phyloP scores from a whole-genome alignment of 2,888 invertebrate genomes.

The Allophyes oxyacanthae region DNA sequence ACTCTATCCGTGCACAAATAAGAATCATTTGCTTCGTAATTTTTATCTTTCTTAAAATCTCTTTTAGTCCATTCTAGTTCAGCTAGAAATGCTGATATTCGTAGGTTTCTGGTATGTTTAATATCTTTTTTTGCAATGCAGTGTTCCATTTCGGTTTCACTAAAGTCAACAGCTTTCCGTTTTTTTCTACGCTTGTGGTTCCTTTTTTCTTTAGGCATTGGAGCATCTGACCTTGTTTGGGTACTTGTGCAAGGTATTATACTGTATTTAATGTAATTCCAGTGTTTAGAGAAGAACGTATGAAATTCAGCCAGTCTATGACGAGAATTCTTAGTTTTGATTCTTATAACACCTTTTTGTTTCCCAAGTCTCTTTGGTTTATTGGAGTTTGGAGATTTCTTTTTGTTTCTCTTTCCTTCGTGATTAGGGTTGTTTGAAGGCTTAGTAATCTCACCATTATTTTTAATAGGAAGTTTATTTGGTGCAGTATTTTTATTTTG shows the following conservation, averaged over 20 bases:
- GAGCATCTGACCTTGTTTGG: constrained; percentile 27
- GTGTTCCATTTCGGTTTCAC: constrained; percentile 9
- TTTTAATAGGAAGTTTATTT: constrained; percentile 16
- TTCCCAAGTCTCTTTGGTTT: constrained; percentile 24
- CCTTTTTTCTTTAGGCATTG: constrained; percentile 37
- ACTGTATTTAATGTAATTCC: constrained; percentile 51
- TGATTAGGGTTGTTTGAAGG: constrained; percentile 19
- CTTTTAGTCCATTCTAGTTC: constrained; percentile 63
- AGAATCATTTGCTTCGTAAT: constrained; percentile 11
- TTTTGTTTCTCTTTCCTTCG: constrained; percentile 22
- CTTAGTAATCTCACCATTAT: constrained; percentile 11
- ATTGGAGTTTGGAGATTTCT: constrained; percentile 10
- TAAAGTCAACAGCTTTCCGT: constrained; percentile 10
- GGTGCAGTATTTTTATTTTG: constrained; percentile 13
- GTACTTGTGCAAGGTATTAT: constrained; percentile 34
- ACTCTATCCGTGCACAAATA: not conserved
- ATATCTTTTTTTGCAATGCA: constrained; percentile 48
- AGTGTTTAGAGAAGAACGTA: constrained; percentile 50
- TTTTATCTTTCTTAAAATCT: constrained; percentile 29
- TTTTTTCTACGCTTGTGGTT: constrained; percentile 74
- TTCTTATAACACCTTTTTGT: constrained; percentile 18
- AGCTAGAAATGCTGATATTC: constrained; percentile 64
- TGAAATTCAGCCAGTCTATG: constrained; percentile 29
- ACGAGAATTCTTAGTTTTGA: constrained; percentile 26
- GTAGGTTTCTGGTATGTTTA: constrained; percentile 61